Evolutionary conservation across 2,888 invertebrate genomes (phyloP), one percentile per base, ranked within the genome.

Genomic region (Encarsia formosa): DNA sequence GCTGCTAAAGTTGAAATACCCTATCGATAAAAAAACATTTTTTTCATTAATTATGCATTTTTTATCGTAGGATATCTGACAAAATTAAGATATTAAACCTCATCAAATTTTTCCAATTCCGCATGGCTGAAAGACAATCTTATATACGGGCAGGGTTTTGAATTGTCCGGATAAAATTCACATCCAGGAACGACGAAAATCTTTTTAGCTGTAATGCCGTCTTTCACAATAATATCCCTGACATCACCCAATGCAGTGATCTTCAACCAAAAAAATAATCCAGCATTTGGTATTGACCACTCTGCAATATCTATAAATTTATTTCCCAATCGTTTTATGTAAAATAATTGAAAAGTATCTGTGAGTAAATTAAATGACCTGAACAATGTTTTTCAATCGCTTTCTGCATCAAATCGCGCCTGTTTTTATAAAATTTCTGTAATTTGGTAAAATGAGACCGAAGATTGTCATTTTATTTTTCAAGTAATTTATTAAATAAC

Each of bases 231-330:
- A 79, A 89, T 80, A 46, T 84, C 79, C 63, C 80, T 81, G 3
- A 86, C 84, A 67, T 88, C 86, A 2, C 79, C 75, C 0, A 89
- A 76, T 0, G 78, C 82, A 2, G 74, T 74, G 1, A 88, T 79
- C 62, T 81, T 81, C 34, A 88, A 66, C 90, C 90, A 91, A 26
- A 88, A 75, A 73, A 89, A 90, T 79, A 90, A 83, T 0, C 90
- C 90, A 9, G 84, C 89, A 3, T 76, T 67, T 0, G 90, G 89
- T n/a, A 77, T 70, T 0, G 73, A 66, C 85, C 86, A 89, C 58
- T 84, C 82, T 3, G 83, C 84, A 1, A 87, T 69, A 37, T 81
- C 81, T 80, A 59, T 42, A 15, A 26, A 26, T 26, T 11, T 6
- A 26, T 26, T 26, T 26, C 11, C 26, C 26, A 26, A 26, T 26